Base-by-base conservation (phyloP, 1,140 invertebrate species). In the Bombus fervidus region DNA sequence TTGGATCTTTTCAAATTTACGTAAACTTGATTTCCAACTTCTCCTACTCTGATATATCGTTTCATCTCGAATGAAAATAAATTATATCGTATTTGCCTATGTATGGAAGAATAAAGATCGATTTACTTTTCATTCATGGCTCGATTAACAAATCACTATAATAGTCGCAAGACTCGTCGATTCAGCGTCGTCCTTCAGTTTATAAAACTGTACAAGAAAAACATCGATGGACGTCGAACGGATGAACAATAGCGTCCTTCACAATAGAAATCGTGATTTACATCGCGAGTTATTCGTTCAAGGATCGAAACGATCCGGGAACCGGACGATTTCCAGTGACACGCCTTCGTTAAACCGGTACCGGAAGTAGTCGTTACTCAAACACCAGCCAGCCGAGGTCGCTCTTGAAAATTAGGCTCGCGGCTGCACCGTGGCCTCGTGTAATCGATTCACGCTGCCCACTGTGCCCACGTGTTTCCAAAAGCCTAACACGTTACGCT, bases 361-460 rank as follows among this genome's bases (percentile, higher is more conserved):
- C 88, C 88, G 89, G 89, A 90, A 90, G 37, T 41, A 62, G 75
- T 85, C 82, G 88, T 90, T 90, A 90, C 87, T 66, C 78, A 66
- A 90, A 89, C 81, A 81, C 73, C 73, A 71, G 79, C 80, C 28
- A 68, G 77, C 73, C 77, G 81, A 90, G 88, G 89, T 87, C 89
- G 89, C 80, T 83, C 88, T 90, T 90, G 88, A 90, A 90, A 90
- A 90, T 90, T 87, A 85, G 83, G 79, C 80, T 72, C 66, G 64
- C 76, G 87, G 53, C 69, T 53, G 43, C 9, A 64, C 22, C 78
- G 66, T 47, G 73, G 34, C 37, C 64, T 71, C 87, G 83, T 71
- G 57, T 87, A 82, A 79, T 53, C 34, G 68, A 83, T 87, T 47
- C 28, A 41, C 76, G 5, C 81, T 74, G 75, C 69, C 71, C 28